A percentile compares a stretch with the other conserved stretches of the same genome.
phyloP scores from a whole-genome alignment of 2,113 vertebrate species.

The Phylloscopus trochiloides region DNA sequence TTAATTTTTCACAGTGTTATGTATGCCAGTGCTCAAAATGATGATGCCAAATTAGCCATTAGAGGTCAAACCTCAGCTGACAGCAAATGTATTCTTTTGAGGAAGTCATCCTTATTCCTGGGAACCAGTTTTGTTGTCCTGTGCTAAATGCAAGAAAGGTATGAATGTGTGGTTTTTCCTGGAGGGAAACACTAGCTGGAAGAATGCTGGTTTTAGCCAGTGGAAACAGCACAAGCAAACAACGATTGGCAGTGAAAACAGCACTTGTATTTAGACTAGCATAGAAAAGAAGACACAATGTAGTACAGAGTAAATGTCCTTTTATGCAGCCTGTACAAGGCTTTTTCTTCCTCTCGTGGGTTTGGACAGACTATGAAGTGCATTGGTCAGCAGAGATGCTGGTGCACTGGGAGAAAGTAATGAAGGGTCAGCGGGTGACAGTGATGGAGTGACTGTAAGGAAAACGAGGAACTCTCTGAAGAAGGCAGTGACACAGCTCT shows the following conservation, averaged over 20 bases:
- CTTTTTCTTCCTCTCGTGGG: background rate
- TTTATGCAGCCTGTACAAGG: background rate
- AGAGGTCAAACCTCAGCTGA: slow-evolving; percentile 47
- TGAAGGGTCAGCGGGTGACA: slow-evolving; percentile 26
- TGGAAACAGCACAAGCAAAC: slow-evolving; percentile 52
- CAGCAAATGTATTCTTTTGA: slow-evolving; percentile 47
- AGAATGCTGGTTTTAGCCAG: slow-evolving; percentile 48
- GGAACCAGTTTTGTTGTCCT: slow-evolving; percentile 35
- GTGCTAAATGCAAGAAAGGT: slow-evolving; percentile 15
- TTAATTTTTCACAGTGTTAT: background rate
- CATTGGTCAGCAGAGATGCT: background rate
- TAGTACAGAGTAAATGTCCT: slow-evolving; percentile 29
- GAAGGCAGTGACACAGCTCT: slow-evolving; percentile 21
- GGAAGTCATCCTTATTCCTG: slow-evolving; percentile 28
- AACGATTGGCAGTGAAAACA: slow-evolving; percentile 30
- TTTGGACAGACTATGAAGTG: background rate
- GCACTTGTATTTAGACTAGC: slow-evolving; percentile 39
- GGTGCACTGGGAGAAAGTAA: slow-evolving; percentile 34
- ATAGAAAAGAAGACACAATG: slow-evolving; percentile 22
- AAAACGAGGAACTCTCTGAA: background rate
- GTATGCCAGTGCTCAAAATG: background rate
- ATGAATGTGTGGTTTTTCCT: slow-evolving; percentile 38
- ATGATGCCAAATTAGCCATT: slow-evolving; percentile 32
- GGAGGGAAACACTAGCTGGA: slow-evolving; percentile 30
- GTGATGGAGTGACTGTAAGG: slow-evolving; percentile 38